Conservation (phyloP, 92 coral and sea anemone genomes). For the Meandrina meandrites region DNA sequence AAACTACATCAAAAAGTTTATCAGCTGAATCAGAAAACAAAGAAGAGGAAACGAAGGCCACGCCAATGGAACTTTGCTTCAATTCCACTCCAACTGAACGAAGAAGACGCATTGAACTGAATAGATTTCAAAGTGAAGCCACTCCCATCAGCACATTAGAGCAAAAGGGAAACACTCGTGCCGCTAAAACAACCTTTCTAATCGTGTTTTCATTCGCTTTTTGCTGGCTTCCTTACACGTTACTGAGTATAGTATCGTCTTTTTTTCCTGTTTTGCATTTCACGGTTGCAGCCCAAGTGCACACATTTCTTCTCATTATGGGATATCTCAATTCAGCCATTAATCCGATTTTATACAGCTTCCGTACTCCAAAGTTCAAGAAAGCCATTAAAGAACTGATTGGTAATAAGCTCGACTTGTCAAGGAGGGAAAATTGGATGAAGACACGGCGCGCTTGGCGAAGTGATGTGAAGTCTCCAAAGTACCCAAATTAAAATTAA, state of each 20-base stretch:
- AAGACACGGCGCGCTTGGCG: too few species aligned
- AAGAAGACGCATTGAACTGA: neutral
- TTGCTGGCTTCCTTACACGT: constrained; percentile 55
- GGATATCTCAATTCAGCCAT: constrained; percentile 49
- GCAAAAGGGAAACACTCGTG: constrained; percentile 46
- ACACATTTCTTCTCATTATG: constrained; percentile 34
- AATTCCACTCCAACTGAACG: neutral
- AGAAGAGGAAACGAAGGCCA: neutral
- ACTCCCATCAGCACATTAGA: neutral
- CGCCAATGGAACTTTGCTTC: neutral
- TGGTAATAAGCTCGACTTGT: neutral
- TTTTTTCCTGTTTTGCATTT: constrained; percentile 26
- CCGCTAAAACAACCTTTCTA: constrained; percentile 46
- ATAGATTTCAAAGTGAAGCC: neutral
- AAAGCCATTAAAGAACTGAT: constrained; percentile 21
- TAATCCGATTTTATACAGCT: constrained; percentile 47
- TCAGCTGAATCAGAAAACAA: neutral
- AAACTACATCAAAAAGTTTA: neutral
- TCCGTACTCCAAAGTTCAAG: constrained; percentile 35
- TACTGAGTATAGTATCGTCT: constrained; percentile 26
- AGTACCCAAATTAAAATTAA: too few species aligned
- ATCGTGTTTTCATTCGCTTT: constrained; percentile 47
- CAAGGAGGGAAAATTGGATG: too few species aligned
- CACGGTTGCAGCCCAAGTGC: neutral
- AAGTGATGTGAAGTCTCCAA: too few species aligned